Evolutionary conservation across 2,113 vertebrate genomes (phyloP).

Genomic region (Hemiprocne comata): DNA sequence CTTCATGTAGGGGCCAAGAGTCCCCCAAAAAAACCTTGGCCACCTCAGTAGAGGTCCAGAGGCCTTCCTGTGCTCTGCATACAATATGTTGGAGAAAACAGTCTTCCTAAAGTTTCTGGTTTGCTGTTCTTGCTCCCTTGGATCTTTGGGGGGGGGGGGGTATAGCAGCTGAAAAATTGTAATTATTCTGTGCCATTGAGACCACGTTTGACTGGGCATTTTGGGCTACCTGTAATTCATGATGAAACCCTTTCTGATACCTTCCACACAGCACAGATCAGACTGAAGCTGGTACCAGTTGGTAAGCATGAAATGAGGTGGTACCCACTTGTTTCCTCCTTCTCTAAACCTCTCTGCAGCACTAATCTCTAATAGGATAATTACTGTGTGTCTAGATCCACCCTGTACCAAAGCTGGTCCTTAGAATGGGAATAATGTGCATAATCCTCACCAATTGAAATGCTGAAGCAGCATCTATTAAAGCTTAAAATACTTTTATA

Average conservation of each 20-base stretch:
- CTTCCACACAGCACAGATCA: neutral
- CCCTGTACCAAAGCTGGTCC: neutral
- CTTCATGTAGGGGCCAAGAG: neutral
- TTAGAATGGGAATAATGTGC: neutral
- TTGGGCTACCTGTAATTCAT: neutral
- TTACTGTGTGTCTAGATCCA: neutral
- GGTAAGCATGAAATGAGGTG: neutral
- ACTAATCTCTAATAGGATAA: neutral
- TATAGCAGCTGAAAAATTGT: neutral
- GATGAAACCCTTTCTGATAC: neutral
- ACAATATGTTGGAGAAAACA: neutral
- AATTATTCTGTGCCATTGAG: neutral
- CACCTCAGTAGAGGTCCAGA: neutral
- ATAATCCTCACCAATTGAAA: neutral
- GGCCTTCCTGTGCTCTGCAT: neutral
- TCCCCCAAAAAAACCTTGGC: neutral
- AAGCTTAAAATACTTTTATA: neutral
- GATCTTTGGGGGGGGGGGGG: neutral
- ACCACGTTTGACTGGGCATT: neutral
- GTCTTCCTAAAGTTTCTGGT: neutral
- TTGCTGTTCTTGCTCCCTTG: neutral
- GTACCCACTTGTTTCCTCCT: neutral
- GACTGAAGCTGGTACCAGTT: neutral
- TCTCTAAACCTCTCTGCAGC: neutral
- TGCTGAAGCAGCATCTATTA: neutral